A percentile compares a stretch with the other conserved stretches of the same genome.
Evolutionary conservation across 2,797 vertebrate genomes (phyloP).

Genomic region (Diceros bicornis): DNA sequence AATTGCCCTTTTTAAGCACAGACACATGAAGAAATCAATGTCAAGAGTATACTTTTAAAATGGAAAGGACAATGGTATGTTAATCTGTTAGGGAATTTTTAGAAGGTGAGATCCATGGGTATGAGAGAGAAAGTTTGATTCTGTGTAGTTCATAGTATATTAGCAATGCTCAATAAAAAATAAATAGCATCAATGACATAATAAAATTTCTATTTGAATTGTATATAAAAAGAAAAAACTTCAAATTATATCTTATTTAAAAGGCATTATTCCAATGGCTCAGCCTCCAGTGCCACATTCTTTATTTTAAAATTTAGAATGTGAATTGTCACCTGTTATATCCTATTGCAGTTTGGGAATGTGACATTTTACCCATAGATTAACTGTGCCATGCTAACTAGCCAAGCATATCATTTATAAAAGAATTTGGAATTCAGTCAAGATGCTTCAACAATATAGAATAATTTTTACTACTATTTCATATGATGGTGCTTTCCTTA

Average conservation of each 20-base stretch:
- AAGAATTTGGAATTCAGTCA: slow-evolving; percentile 63
- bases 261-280: background rate
- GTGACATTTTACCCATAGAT: slow-evolving; percentile 69
- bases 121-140: slow-evolving; percentile 18
- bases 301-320: slow-evolving; percentile 63
- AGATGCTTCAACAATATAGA: slow-evolving; percentile 5
- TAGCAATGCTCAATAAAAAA: background rate
- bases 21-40: background rate
- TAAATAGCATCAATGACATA: background rate
- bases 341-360: slow-evolving; percentile 44
- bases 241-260: slow-evolving; percentile 36
- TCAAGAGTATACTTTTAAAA: slow-evolving; percentile 18
- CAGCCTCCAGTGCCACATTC: background rate
- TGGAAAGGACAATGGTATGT: background rate
- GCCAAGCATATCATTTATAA: slow-evolving; percentile 50
- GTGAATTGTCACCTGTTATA: slow-evolving; percentile 50
- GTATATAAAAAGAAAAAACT: background rate
- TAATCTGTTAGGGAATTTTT: background rate
- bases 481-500: slow-evolving; percentile 7
- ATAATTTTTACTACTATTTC: slow-evolving; percentile 54
- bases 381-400: slow-evolving; percentile 49
- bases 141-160: background rate
- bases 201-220: slow-evolving; percentile 60
- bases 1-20: slow-evolving; percentile 20
- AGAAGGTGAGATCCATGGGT: background rate